These are phyloP conservation scores for Ciconia nigra DNA, from an alignment of 2,797 vertebrate species.

Conservation along the genomic window DNA sequence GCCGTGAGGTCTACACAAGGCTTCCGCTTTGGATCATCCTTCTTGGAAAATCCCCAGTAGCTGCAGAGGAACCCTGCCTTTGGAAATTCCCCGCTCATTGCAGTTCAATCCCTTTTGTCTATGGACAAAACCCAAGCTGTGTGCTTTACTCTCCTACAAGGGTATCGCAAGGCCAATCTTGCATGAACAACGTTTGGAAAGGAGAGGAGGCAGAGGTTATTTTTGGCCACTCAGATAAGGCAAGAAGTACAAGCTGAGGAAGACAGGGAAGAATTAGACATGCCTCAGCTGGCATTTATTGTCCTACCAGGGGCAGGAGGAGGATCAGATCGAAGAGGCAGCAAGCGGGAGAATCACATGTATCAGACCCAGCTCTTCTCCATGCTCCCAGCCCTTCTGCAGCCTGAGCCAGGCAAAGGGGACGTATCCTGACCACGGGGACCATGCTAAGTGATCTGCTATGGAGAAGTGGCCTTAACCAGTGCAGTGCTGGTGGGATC, in stretches of 20 bases:
- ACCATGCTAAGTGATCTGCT: fast-evolving
- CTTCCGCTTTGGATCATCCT: not conserved
- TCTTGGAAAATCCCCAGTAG: not conserved
- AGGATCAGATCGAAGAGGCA: not conserved
- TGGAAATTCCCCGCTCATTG: not conserved
- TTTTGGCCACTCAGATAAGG: not conserved
- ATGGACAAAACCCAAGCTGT: not conserved
- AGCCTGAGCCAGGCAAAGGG: not conserved
- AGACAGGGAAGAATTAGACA: not conserved
- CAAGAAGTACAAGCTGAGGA: not conserved
- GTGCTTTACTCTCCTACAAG: not conserved
- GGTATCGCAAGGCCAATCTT: not conserved
- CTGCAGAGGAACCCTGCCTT: not conserved
- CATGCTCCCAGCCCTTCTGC: not conserved
- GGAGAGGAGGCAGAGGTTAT: not conserved
- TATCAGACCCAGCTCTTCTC: not conserved
- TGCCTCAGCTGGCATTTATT: not conserved
- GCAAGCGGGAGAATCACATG: not conserved
- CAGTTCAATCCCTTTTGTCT: not conserved
- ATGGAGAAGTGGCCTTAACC: not conserved
- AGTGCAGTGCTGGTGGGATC: not conserved
- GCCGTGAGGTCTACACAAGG: not conserved
- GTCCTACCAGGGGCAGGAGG: not conserved
- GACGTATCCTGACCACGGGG: not conserved
- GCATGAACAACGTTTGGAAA: not conserved